Evolutionary conservation across 2,797 vertebrate species (phyloP).

Genomic region (Glyptemys insculpta): DNA sequence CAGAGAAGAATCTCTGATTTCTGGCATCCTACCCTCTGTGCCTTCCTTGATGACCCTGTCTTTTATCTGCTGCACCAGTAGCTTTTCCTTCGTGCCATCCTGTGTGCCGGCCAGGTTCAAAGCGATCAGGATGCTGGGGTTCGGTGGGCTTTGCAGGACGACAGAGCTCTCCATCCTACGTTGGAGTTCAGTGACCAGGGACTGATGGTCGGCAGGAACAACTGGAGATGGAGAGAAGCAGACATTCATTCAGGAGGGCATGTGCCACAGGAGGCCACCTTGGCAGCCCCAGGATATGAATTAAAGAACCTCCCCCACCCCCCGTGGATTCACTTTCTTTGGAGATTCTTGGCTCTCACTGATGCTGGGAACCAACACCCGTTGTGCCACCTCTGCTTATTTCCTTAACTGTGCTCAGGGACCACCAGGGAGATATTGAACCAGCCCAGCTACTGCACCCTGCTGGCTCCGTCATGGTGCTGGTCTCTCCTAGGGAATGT

Average conservation of each 20-base stretch:
- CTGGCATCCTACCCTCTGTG: conserved; percentile 11
- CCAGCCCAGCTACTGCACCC: background rate
- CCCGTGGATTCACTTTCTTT: background rate
- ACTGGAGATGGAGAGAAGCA: conserved; percentile 55
- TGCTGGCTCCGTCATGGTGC: accelerated
- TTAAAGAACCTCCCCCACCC: background rate
- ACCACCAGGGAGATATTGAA: background rate
- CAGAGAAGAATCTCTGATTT: background rate
- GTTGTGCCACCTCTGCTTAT: background rate
- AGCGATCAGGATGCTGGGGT: conserved; percentile 82
- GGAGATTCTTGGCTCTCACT: background rate
- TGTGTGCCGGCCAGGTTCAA: conserved; percentile 70
- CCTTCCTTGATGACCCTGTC: conserved; percentile 20
- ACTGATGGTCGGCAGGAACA: conserved; percentile 37
- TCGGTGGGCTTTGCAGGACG: accelerated
- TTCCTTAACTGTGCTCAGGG: background rate
- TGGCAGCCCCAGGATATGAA: background rate
- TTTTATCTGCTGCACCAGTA: conserved; percentile 59
- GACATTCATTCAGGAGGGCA: background rate
- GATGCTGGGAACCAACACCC: background rate
- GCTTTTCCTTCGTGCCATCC: accelerated
- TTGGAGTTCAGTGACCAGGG: conserved; percentile 47
- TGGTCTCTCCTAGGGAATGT: accelerated
- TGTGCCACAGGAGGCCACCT: too few relatives aligned
- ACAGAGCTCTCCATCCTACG: conserved; percentile 56